Base-by-base conservation (phyloP, 2,113 vertebrate genomes). In the Dicentrarchus labrax region DNA sequence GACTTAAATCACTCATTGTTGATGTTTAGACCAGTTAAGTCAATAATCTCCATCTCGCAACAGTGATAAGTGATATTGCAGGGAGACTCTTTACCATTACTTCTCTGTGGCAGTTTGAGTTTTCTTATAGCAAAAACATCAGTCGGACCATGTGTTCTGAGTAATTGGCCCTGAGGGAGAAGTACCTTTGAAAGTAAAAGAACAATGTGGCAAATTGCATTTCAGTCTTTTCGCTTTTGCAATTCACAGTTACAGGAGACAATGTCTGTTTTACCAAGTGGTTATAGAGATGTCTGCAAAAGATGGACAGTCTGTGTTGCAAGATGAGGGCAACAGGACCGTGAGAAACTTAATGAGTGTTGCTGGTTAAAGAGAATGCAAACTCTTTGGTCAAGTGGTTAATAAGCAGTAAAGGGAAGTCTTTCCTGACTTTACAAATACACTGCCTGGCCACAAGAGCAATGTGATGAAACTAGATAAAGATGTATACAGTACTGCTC, bases 21-120 rank as follows among this genome's bases (percentile, higher is more conserved):
- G 89, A 95, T 92, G 89, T 93, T 90, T 92, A 89, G 89, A 85
- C 87, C 88, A 88, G 90, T 93, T 91, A 90, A 92, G 90, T 90
- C 94, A 92, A 93, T 94, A 92, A 93, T 94, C 80, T 85, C 64
- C 72, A 83, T 86, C 90, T 89, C 86, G 80, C 68, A 83, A 71
- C 80, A 67, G 74, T 91, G 90, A 91, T 92, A 91, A 93, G 91
- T 90, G 86, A 87, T 85, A 83, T 72, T 82, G 53, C 86, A 91
- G 90, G 78, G 81, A 76, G 61, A 75, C 62, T 21, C 72, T 66
- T 78, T 54, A 24, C 70, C 85, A 86, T 87, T 78, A 84, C 82
- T 92, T 83, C 62, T 85, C 72, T 88, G 65, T 73, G 84, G 53
- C 71, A 84, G 85, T 72, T 86, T 77, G 69, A 84, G 85, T 72